Conservation (phyloP, 2,797 vertebrate genomes). For the Acanthurus lineatus region DNA sequence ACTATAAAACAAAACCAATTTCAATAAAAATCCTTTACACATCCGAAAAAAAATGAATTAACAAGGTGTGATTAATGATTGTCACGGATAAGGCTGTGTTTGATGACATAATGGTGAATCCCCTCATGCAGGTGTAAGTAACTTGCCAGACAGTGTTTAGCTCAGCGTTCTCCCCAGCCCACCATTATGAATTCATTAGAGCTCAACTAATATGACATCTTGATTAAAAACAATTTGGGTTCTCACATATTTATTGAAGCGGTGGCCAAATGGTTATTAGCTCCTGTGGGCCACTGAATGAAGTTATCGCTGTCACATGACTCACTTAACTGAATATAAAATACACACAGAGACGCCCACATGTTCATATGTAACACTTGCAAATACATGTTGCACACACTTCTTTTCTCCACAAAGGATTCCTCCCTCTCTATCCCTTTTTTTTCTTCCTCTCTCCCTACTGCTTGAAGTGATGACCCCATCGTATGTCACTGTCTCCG, state of each 20-base stretch:
- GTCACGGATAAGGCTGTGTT: neutral
- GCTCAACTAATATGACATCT: conserved; percentile 54
- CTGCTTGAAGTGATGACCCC: conserved; percentile 38
- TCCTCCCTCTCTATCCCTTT: conserved; percentile 5
- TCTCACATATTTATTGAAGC: conserved; percentile 66
- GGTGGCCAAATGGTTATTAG: conserved; percentile 55
- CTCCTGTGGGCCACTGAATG: conserved; percentile 61
- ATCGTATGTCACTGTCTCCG: conserved; percentile 70
- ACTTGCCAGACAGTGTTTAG: conserved; percentile 28
- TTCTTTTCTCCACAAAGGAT: conserved; percentile 31
- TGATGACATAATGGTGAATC: conserved; percentile 18
- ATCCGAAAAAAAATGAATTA: too few species aligned
- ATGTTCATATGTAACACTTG: conserved; percentile 23
- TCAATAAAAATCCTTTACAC: too few species aligned
- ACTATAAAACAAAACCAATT: too few species aligned
- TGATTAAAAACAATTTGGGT: conserved; percentile 75
- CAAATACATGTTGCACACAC: conserved; percentile 14
- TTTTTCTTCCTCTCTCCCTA: conserved; percentile 3
- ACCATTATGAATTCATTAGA: conserved; percentile 65
- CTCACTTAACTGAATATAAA: conserved; percentile 29
- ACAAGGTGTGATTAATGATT: too few species aligned
- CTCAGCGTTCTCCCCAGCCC: conserved; percentile 32
- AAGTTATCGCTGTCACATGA: conserved; percentile 52
- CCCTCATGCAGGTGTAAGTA: conserved; percentile 12
- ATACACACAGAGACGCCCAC: conserved; percentile 15